Evolutionary conservation across 2,888 invertebrate species (phyloP), one percentile per base, ranked within the genome.

Genomic region (Caenorhabditis macrosperma): DNA sequence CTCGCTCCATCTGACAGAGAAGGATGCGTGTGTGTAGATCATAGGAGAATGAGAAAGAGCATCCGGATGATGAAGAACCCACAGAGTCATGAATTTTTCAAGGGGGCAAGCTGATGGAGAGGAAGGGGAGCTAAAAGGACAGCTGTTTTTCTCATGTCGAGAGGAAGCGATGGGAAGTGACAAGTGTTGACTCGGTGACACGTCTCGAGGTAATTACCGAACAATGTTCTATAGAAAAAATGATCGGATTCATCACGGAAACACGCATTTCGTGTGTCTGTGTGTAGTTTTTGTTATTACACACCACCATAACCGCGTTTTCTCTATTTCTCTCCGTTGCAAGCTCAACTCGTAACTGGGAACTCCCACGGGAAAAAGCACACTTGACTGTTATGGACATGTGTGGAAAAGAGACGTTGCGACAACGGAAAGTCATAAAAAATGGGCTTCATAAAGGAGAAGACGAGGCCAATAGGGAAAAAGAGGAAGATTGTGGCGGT

Each of bases 361-460:
- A 72, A 64, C 38, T 74, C 74, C 74, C 74, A 74, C 74, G 64
- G 74, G 74, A 48, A 46, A 68, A 46, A 57, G 41, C 61, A 52
- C 68, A 48, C 52, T 60, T 35, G 33, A 71, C 71, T 71, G 72
- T 72, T 72, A 74, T 74, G 64, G 72, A 17, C 30, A 64, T 57
- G 74, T 64, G 74, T 50, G 64, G 74, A 64, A 64, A 72, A 74
- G 61, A 66, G 57, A 57, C 64, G 72, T 64, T 50, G 64, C 64
- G 57, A 64, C 63, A 72, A 72, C 54, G 41, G 59, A 59, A 74
- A 64, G 74, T 74, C 74, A 74, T 74, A 74, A 74, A 72, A 74
- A 74, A 74, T 64, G 64, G 55, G 71, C 26, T 24, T 24, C 48
- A 33, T 33, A 72, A 50, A 41, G 35, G 26, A 17, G 57, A 38